Evolutionary conservation across 2,888 invertebrate genomes (phyloP), one percentile per base, ranked within the genome.

Genomic region (Epirrita christyi): DNA sequence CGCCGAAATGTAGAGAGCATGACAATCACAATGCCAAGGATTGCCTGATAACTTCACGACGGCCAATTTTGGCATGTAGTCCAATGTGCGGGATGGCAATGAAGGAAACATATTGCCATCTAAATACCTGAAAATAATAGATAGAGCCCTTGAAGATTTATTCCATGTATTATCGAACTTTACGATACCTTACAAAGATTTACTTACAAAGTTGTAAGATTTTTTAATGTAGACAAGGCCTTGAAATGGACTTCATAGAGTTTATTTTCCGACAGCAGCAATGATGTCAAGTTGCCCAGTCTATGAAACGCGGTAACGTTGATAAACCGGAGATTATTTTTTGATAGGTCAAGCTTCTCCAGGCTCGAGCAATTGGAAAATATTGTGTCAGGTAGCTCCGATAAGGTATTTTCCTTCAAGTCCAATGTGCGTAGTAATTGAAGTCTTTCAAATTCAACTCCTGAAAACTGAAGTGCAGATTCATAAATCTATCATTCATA

Each of bases 21-120:
- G 94, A 73, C 96, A 96, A 76, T 96, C 96, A 71, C 96, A 96
- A 73, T 96, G 95, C 96, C 96, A 96, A 0, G 96, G 95, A 80
- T 96, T 96, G 68, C 95, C 94, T 0, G 95, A 94, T 32, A 96
- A 81, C 73, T 95, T 95, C 8, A 96, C 93, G 45, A 95, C 94
- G 6, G 93, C 92, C 46, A 96, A 84, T 61, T 93, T 93, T 0
- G 93, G 91, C 68, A 95, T 89, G 51, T 92, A 92, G 73, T 96
- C 95, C 59, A 96, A 81, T 2, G 94, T 93, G 59, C 95, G 94
- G 0, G 94, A 92, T 1, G 96, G 95, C 46, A 96, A 78, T 61
- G 93, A 94, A 37, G 94, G 94, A 58, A 96, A 93, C 83, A 94
- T 93, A 75, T 96, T 96, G 70, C 94, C 95, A 76, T 96, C 96